phyloP scores from a whole-genome alignment of 2,888 invertebrate species.

The Gastrophysa polygoni region DNA sequence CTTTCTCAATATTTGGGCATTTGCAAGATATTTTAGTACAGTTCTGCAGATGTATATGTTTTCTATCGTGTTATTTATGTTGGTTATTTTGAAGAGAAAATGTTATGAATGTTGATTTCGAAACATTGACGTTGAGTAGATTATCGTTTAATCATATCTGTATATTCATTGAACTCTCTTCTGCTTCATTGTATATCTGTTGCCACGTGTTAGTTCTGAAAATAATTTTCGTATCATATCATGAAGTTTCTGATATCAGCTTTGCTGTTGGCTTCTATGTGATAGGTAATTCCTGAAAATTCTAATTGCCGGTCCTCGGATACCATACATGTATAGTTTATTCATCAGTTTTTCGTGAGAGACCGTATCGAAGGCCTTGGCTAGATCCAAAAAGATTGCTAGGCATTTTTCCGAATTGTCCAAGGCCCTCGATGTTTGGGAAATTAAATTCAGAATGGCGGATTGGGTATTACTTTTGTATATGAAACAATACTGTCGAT shows the following conservation, averaged over 20 bases:
- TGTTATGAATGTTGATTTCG: background rate
- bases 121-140: constrained; percentile 6
- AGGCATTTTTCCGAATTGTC: background rate
- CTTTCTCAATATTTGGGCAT: too few relatives aligned
- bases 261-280: background rate
- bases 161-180: background rate
- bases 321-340: background rate
- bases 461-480: too few relatives aligned
- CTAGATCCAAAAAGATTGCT: too few relatives aligned
- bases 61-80: too few relatives aligned
- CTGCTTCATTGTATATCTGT: too few relatives aligned
- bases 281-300: background rate
- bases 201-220: background rate
- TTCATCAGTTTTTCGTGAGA: constrained; percentile 2
- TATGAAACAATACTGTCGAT: too few relatives aligned
- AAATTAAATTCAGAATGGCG: background rate
- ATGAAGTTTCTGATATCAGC: background rate
- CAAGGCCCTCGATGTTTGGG: background rate
- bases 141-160: background rate
- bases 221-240: background rate
- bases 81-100: background rate
- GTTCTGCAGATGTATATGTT: too few relatives aligned
- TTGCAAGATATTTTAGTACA: too few relatives aligned
- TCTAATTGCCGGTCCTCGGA: background rate
- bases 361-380: too few relatives aligned